Percentiles rank a stretch among this genome's conserved stretches.
phyloP scores from a whole-genome alignment of 2,113 vertebrate species.

The Sturnus vulgaris region DNA sequence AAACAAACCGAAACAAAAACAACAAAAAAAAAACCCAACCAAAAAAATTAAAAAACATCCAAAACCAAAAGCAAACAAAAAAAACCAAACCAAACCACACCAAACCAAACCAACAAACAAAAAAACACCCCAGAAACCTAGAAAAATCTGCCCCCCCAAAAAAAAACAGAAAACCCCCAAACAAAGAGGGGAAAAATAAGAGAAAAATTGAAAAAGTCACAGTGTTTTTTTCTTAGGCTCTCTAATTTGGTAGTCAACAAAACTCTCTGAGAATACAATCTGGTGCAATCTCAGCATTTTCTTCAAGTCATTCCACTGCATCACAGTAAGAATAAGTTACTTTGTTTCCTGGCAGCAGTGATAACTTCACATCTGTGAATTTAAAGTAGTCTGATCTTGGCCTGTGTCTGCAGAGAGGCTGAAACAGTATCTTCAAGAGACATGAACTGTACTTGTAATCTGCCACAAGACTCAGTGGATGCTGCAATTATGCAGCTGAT shows the following conservation, averaged over 20 bases:
- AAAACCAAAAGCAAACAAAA: not conserved
- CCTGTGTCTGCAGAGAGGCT: not conserved
- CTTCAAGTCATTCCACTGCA: not conserved
- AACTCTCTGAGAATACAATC: not conserved
- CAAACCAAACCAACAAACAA: not conserved
- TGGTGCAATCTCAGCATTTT: not conserved
- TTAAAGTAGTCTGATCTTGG: not conserved
- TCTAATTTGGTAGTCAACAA: not conserved
- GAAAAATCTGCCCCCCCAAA: rapidly evolving
- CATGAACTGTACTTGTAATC: not conserved
- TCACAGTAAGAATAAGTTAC: not conserved
- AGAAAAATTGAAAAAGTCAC: not conserved
- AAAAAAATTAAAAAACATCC: not conserved
- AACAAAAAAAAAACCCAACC: no score
- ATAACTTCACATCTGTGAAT: not conserved
- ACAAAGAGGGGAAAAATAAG: rapidly evolving
- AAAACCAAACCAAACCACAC: no score
- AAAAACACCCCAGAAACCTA: not conserved
- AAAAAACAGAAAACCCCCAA: rapidly evolving
- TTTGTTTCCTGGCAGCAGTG: not conserved
- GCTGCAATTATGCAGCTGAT: not conserved
- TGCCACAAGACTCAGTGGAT: not conserved
- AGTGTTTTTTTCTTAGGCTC: not conserved
- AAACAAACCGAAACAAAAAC: not conserved
- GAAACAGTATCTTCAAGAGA: not conserved